Evolutionary conservation across 2,113 vertebrate species (phyloP).

Genomic region (Phainopepla nitens): DNA sequence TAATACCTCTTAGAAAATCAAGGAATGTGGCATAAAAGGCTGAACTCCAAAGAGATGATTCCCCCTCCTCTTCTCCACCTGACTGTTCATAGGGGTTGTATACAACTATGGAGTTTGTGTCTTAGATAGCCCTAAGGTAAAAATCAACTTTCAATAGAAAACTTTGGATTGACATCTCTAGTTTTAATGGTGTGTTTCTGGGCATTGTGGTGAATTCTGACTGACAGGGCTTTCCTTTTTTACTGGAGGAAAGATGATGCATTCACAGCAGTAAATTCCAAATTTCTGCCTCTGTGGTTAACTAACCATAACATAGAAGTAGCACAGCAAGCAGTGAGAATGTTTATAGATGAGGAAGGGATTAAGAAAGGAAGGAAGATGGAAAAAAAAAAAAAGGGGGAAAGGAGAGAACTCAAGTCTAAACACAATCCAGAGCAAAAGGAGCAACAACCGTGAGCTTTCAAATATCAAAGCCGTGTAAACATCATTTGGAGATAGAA

Average conservation of each 20-base stretch:
- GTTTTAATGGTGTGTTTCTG: not conserved
- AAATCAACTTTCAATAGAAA: not conserved
- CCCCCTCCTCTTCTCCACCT: not conserved
- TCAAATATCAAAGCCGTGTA: not conserved
- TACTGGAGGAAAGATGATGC: constrained; percentile 8
- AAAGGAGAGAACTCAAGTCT: not conserved
- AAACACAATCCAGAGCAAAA: not conserved
- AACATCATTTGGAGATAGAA: not conserved
- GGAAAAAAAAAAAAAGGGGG: not conserved
- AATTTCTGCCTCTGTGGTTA: constrained; percentile 4
- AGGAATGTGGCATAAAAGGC: not conserved
- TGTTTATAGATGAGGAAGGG: not conserved
- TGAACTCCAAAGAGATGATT: not conserved
- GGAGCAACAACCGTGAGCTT: not conserved
- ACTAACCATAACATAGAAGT: constrained; percentile 1
- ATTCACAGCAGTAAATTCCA: constrained; percentile 1
- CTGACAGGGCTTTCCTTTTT: constrained; percentile 62
- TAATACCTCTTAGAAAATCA: not conserved
- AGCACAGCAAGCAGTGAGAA: constrained; percentile 16
- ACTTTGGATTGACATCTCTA: not conserved
- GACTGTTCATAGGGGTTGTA: not conserved
- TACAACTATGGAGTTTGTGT: not conserved
- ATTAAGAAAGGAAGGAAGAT: constrained; percentile 19
- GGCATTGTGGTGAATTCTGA: not conserved
- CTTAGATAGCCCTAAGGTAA: not conserved